Base-by-base conservation (phyloP, 2,888 invertebrate genomes). In the Heliconius hortense region DNA sequence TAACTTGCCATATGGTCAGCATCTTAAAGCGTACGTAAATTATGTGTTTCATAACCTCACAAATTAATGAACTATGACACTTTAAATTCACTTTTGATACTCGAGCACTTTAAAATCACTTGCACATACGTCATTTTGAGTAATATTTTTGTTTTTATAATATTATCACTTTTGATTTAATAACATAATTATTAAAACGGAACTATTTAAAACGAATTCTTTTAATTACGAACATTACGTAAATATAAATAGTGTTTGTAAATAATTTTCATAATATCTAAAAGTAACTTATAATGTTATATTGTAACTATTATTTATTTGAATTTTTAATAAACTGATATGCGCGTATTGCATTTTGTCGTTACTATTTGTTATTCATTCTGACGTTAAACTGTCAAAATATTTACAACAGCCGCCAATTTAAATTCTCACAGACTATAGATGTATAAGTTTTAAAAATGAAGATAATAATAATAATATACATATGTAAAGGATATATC, bases 1-100 rank as follows among this genome's bases (percentile, higher is more conserved):
- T 39, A n/a, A 66, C 66, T 66, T 66, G 66, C 39, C 66, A 43
- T 66, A 43, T 66, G 66, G 24, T 24, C 66, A 39, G 39, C 24
- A 8, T 66, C 64, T 7, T 35, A n/a, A 21, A n/a, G n/a, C n/a
- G 35, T 39, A 39, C n/a, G 39, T 28, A 21, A 21, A 11, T 11
- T n/a, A 4, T n/a, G 15, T 8, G 26, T 4, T 64, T 39, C 39
- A 15, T 64, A 64, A 64, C 39, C n/a, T 39, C 39, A 64, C 39
- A 64, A 39, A 24, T 64, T n/a, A 64, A 64, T 59, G 7, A 53
- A 63, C 21, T 31, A 21, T 31, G 21, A 13, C 1, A 63, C 31
- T 63, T 35, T 35, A 35, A 35, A 63, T 31, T n/a, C n/a, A 63
- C 63, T 63, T 31, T 35, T 56, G n/a, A 15, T 26, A 26, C 60